Base-by-base conservation (phyloP, 2,113 vertebrate species). In the Ptilorrhoa leucosticta region DNA sequence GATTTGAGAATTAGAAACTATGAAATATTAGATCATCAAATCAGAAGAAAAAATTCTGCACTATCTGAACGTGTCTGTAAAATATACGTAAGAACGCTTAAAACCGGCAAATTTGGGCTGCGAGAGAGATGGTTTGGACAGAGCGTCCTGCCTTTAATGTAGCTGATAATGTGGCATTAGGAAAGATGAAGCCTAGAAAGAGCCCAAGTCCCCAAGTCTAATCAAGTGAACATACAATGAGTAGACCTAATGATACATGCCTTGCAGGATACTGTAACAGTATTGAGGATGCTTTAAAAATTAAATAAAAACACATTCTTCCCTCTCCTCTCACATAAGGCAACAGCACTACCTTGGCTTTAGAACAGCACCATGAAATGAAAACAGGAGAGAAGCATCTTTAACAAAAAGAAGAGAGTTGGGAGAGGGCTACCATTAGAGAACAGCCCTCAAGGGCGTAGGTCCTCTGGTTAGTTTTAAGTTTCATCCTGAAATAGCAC, bases 101-200 rank as follows among this genome's bases (percentile, higher is more conserved):
- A 48, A 80, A 40, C 5, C 39, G 15, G 19, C 20, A 71, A 19
- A 65, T 53, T 2, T 61, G 48, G 31, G 53, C 61, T 60, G 20
- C 0, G 0, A 54, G 35, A 37, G 37, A 53, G 35, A 66, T 23
- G 12, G 23, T 60, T 82, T 48, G 40, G 27, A 35, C 23, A 80
- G 37, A 44, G 21, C 0, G 0, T 30, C n/a, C 31, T 31, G 31
- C 9, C 37, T 37, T 19, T n/a, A 77, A 53, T 2, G 10, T 8
- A 73, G 54, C 27, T 70, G 40, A n/a, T 58, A 39, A 54, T 3
- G 20, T 45, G 21, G 13, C 6, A 66, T 70, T 70, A 50, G 72
- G 30, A 45, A 65, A 77, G 20, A 44, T 1, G 3, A 20, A 69
- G 54, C 68, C 35, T 8, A 11, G 18, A 69, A 69, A 72, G 22